Evolutionary conservation across 1,140 invertebrate genomes (phyloP).

Genomic region (Zophobas atratus): DNA sequence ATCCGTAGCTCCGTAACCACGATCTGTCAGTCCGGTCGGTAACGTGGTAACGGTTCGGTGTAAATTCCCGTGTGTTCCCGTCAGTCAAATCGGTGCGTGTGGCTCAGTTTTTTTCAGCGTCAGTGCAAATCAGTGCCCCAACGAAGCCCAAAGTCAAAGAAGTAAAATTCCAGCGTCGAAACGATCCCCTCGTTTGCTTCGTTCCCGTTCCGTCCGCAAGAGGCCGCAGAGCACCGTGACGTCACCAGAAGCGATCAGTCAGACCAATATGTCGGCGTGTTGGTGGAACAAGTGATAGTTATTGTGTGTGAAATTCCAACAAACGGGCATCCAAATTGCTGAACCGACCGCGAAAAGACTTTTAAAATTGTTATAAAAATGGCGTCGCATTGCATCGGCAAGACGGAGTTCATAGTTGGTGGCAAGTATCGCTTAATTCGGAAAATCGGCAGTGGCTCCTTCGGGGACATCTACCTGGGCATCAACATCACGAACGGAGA

Average conservation of each 20-base stretch:
- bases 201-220: conserved; percentile 11
- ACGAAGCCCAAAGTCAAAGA: neutral
- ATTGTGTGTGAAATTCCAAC: conserved; percentile 63
- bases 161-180: conserved; percentile 5
- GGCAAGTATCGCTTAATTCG: conserved; percentile 95
- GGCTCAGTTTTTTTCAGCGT: conserved; percentile 1
- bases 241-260: conserved; percentile 66
- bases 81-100: conserved; percentile 1
- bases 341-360: conserved; percentile 59
- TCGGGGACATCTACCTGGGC: conserved; percentile 98
- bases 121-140: neutral
- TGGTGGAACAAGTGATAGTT: conserved; percentile 66
- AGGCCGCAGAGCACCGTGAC: conserved; percentile 55
- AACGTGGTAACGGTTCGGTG: conserved; percentile 28
- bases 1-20: neutral
- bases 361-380: conserved; percentile 60
- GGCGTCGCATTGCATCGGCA: conserved; percentile 61
- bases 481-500: conserved; percentile 98
- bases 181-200: neutral
- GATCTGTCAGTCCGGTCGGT: neutral
- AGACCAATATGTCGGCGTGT: conserved; percentile 67
- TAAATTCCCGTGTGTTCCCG: conserved; percentile 5
- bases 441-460: conserved; percentile 98
- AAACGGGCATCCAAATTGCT: conserved; percentile 60
- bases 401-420: conserved; percentile 78